Percentiles rank a stretch among this genome's conserved stretches.
phyloP scores from a whole-genome alignment of 2,113 vertebrate species.

The Numenius arquata region DNA sequence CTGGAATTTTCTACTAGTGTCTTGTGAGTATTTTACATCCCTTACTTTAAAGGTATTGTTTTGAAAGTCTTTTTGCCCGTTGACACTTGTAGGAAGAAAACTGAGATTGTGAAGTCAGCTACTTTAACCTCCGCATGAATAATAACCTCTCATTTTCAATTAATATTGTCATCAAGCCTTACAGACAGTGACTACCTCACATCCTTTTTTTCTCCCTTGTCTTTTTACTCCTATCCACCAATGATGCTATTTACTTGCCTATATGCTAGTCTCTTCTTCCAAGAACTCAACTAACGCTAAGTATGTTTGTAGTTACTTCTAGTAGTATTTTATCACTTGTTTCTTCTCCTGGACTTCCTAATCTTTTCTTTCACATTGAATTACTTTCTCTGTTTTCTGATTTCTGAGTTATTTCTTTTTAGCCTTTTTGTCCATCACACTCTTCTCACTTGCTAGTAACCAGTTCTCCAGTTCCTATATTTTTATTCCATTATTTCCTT shows the following conservation, averaged over 20 bases:
- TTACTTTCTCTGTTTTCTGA: not conserved
- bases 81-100: not conserved
- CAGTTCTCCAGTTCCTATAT: not conserved
- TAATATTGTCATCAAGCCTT: not conserved
- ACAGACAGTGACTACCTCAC: not conserved
- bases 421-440: fast-evolving
- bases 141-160: not conserved
- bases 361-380: not conserved
- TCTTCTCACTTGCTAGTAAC: not conserved
- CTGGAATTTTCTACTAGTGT: not conserved
- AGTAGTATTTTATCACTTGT: not conserved
- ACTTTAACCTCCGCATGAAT: not conserved
- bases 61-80: not conserved
- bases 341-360: not conserved
- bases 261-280: not conserved
- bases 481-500: not conserved
- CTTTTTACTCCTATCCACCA: not conserved
- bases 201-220: fast-evolving
- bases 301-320: not conserved
- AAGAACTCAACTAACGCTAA: not conserved
- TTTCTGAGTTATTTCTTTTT: not conserved
- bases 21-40: not conserved
- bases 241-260: not conserved
- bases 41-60: not conserved
- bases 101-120: not conserved